A percentile compares a stretch with the other conserved stretches of the same genome.
Evolutionary conservation across 1,140 invertebrate species (phyloP).

Genomic region (Brachionus calyciflorus): DNA sequence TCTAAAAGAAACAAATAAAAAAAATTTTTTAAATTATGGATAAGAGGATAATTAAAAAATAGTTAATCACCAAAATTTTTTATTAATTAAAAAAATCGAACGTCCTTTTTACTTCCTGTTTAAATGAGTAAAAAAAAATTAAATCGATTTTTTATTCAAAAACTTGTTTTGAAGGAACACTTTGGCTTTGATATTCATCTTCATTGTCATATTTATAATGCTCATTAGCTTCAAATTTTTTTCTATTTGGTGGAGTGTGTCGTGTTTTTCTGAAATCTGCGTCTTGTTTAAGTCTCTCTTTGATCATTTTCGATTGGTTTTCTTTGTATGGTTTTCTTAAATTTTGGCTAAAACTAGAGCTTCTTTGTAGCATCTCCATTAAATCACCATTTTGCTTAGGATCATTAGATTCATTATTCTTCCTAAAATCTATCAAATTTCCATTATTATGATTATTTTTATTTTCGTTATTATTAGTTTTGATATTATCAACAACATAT

Average conservation of each 20-base stretch:
- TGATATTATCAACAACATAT: neutral
- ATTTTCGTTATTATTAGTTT: neutral
- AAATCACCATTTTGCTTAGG: slow-evolving; percentile 2
- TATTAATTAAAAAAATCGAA: too few relatives aligned
- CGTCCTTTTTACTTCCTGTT: too few relatives aligned
- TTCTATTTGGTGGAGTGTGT: neutral
- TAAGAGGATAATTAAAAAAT: too few relatives aligned
- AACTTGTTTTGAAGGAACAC: neutral
- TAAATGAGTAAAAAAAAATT: too few relatives aligned
- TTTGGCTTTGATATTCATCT: neutral
- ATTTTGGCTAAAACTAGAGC: neutral
- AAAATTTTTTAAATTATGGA: too few relatives aligned
- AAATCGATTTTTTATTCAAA: neutral
- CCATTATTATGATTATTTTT: too few relatives aligned
- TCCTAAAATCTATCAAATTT: too few relatives aligned
- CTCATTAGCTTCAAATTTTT: neutral
- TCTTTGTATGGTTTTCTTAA: slow-evolving; percentile 3
- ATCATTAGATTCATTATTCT: neutral
- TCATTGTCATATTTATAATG: neutral
- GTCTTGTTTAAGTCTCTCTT: slow-evolving; percentile 26
- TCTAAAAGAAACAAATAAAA: too few relatives aligned
- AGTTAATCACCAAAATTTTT: too few relatives aligned
- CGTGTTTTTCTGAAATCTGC: slow-evolving; percentile 11
- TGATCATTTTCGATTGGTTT: neutral
- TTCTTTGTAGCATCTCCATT: neutral